Evolutionary conservation across 2,797 vertebrate species (phyloP).

Genomic region (Syngnathus acus): DNA sequence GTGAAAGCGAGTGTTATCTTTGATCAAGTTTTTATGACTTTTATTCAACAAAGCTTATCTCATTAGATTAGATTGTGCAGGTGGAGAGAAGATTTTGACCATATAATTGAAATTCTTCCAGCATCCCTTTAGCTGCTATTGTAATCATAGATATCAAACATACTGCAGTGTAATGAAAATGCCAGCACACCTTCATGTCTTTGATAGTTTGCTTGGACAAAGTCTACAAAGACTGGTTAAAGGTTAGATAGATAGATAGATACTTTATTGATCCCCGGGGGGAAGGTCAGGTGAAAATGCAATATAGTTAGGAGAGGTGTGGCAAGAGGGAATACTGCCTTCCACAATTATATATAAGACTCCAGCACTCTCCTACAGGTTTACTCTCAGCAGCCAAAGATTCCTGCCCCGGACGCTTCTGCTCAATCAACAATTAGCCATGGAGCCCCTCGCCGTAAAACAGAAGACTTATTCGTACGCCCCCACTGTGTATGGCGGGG

Average conservation of each 20-base stretch:
- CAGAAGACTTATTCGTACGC: conserved; percentile 37
- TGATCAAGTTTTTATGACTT: neutral
- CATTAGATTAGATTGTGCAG: neutral
- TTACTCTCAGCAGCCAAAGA: conserved; percentile 28
- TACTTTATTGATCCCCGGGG: too few species aligned
- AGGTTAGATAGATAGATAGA: conserved; percentile 8
- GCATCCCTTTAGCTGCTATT: neutral
- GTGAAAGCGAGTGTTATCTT: too few species aligned
- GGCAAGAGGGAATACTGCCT: conserved; percentile 19
- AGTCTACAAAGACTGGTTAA: conserved; percentile 36
- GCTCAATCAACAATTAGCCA: conserved; percentile 14
- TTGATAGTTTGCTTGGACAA: conserved; percentile 24
- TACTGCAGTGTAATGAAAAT: neutral
- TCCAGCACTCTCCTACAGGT: neutral
- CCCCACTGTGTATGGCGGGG: conserved; percentile 75
- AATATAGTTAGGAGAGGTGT: conserved; percentile 47
- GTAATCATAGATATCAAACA: neutral
- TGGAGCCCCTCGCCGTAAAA: conserved; percentile 28
- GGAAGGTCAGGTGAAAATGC: conserved; percentile 20
- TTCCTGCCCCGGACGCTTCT: neutral
- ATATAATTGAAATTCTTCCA: neutral
- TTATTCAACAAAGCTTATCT: neutral
- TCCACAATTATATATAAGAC: conserved; percentile 43
- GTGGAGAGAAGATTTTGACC: neutral
- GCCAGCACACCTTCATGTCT: neutral